Evolutionary conservation across 2,113 vertebrate genomes (phyloP).

Genomic region (Nanorana parkeri): DNA sequence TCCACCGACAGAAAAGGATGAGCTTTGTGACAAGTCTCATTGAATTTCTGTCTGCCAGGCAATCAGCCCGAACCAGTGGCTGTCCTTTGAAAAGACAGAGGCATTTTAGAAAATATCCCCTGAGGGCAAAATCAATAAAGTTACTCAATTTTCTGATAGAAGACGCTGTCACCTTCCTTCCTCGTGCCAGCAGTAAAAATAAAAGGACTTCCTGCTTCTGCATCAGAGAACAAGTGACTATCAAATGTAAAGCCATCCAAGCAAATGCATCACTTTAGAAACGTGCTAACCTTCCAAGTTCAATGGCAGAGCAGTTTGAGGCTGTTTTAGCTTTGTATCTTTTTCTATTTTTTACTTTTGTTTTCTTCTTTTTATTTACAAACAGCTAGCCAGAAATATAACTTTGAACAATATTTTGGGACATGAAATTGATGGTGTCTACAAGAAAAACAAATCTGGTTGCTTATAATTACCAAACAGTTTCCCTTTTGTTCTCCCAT

Average conservation of each 20-base stretch:
- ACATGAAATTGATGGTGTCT: no score
- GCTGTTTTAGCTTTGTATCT: no score
- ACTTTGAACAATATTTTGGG: no score
- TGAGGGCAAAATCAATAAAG: constrained; percentile 46
- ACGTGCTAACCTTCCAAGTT: constrained; percentile 2
- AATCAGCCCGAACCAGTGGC: constrained; percentile 48
- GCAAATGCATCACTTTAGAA: background rate
- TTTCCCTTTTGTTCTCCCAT: no score
- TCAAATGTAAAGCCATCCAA: constrained; percentile 39
- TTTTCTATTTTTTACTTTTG: no score
- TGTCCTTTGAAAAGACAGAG: constrained; percentile 49
- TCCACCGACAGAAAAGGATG: constrained; percentile 1
- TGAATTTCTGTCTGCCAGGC: constrained; percentile 55
- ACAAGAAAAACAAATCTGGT: no score
- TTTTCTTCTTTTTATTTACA: no score
- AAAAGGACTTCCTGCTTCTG: constrained; percentile 44
- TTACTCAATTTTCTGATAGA: constrained; percentile 56
- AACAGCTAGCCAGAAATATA: no score
- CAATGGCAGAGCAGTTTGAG: background rate
- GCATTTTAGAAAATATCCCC: constrained; percentile 44
- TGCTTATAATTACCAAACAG: no score
- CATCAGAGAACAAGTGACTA: constrained; percentile 30
- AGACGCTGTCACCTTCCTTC: constrained; percentile 51
- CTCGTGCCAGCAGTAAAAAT: constrained; percentile 43
- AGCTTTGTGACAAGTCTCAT: constrained; percentile 50